Conservation (phyloP, 2,797 vertebrate genomes). For the Channallabes apus region DNA sequence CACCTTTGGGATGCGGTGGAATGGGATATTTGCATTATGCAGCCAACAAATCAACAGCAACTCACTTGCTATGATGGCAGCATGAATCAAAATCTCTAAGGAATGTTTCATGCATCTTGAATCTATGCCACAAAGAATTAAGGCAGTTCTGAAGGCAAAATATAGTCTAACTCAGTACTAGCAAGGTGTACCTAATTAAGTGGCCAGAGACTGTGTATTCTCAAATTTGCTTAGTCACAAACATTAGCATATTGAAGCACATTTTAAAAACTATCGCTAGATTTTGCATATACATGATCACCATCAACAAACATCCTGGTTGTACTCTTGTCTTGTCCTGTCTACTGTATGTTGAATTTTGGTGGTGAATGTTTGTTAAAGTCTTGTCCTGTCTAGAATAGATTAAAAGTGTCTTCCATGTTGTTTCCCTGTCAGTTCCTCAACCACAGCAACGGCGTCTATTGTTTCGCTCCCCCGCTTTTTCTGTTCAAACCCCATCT, state of each 20-base stretch:
- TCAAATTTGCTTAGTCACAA: not conserved
- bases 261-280: not conserved
- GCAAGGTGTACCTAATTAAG: no score
- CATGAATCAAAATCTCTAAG: no score
- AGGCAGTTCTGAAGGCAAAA: no score
- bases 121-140: no score
- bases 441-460: not conserved
- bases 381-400: not conserved
- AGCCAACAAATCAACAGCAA: no score
- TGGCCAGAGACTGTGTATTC: no score
- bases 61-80: no score
- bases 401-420: constrained; percentile 30
- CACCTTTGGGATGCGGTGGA: no score
- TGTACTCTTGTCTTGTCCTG: constrained; percentile 14
- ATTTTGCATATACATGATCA: not conserved
- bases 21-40: no score
- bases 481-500: constrained; percentile 18
- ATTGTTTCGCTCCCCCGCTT: constrained; percentile 7
- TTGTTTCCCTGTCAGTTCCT: constrained; percentile 20
- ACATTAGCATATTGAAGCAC: not conserved
- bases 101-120: no score
- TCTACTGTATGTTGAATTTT: constrained; percentile 16
- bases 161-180: no score
- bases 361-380: not conserved
- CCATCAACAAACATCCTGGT: constrained; percentile 6